Percentiles rank a stretch among this genome's conserved stretches.
phyloP scores from a whole-genome alignment of 2,113 vertebrate genomes.

The Tetrao urogallus region DNA sequence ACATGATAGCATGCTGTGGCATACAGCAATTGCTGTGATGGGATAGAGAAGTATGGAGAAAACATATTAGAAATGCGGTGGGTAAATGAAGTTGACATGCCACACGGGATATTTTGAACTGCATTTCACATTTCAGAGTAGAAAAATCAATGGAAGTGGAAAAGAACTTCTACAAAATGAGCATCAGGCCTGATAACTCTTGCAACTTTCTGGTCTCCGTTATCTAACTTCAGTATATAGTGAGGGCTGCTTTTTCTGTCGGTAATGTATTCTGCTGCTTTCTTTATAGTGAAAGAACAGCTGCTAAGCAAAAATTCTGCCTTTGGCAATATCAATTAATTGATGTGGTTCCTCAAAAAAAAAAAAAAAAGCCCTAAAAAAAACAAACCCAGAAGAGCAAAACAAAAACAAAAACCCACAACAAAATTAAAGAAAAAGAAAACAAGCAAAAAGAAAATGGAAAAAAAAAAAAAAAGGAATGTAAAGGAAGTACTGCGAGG shows the following conservation, averaged over 20 bases:
- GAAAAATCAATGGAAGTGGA: constrained; percentile 57
- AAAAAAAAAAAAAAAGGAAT: background rate
- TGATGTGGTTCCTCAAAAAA: constrained; percentile 58
- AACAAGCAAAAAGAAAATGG: background rate
- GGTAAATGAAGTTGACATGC: constrained; percentile 67
- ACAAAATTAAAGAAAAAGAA: background rate
- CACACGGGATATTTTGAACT: constrained; percentile 68
- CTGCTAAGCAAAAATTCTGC: constrained; percentile 74
- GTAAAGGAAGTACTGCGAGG: background rate
- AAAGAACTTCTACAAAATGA: constrained; percentile 58
- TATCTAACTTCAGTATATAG: background rate
- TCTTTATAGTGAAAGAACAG: constrained; percentile 67
- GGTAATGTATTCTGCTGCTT: constrained; percentile 67
- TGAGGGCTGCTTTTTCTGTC: background rate
- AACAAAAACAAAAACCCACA: background rate
- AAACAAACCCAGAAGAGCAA: no score
- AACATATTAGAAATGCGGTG: constrained; percentile 62
- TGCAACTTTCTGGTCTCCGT: constrained; percentile 47
- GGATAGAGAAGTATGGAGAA: constrained; percentile 53
- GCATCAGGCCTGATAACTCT: constrained; percentile 14
- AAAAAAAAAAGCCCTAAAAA: background rate
- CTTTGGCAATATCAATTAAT: constrained; percentile 77
- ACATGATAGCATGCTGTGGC: constrained; percentile 69
- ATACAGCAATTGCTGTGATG: constrained; percentile 60
- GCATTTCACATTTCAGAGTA: constrained; percentile 54